These are phyloP conservation scores for Periophthalmus modestus DNA, from an alignment of 2,113 vertebrate genomes.

Conservation along the genomic window DNA sequence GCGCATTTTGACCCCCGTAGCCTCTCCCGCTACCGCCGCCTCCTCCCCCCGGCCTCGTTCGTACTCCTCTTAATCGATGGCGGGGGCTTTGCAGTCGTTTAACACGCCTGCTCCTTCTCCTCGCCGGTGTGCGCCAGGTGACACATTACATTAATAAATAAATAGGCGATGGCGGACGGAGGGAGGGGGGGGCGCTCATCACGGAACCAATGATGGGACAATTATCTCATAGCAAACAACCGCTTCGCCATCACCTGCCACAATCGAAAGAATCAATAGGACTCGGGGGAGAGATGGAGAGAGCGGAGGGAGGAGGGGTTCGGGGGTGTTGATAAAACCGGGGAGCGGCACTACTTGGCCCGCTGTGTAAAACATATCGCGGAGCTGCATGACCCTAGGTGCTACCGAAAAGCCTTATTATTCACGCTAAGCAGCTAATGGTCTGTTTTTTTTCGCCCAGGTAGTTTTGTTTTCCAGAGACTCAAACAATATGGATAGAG, in stretches of 20 bases:
- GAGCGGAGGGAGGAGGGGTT: background rate
- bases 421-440: background rate
- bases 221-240: conserved; percentile 74
- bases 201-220: conserved; percentile 65
- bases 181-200: conserved; percentile 53
- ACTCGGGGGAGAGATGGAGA: conserved; percentile 35
- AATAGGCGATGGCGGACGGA: conserved; percentile 47
- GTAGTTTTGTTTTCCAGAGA: background rate
- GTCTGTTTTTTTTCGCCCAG: background rate
- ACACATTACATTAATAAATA: conserved; percentile 67
- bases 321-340: too few relatives aligned
- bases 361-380: background rate
- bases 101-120: conserved; percentile 41
- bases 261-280: conserved; percentile 71
- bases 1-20: conserved; percentile 34
- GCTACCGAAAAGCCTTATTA: conserved; percentile 2
- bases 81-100: conserved; percentile 48
- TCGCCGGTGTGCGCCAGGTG: conserved; percentile 46
- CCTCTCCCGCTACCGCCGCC: too few relatives aligned
- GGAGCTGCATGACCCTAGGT: background rate
- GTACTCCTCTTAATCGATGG: conserved; percentile 43
- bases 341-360: conserved; percentile 1
- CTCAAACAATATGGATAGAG: background rate
- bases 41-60: background rate
- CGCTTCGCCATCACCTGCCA: conserved; percentile 55